phyloP scores from a whole-genome alignment of 2,888 invertebrate species.

The Schrankia costaestrigalis region DNA sequence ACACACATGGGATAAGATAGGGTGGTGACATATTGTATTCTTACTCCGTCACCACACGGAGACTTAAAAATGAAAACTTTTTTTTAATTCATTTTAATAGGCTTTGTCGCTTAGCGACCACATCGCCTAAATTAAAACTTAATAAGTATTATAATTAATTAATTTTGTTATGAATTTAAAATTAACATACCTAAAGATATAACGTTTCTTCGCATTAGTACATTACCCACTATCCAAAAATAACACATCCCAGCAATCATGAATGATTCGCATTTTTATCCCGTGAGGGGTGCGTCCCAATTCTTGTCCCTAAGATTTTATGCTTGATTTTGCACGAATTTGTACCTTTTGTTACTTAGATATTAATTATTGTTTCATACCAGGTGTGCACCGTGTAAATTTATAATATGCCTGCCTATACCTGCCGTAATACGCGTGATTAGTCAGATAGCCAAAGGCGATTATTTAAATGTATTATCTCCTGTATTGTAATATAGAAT shows the following conservation, averaged over 20 bases:
- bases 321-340: slow-evolving; percentile 50
- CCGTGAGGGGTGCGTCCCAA: slow-evolving; percentile 7
- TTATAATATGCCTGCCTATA: slow-evolving; percentile 44
- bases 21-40: no score
- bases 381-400: slow-evolving; percentile 25
- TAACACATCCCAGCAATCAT: slow-evolving; percentile 6
- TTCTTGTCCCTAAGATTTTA: slow-evolving; percentile 37
- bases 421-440: no score
- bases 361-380: slow-evolving; percentile 42
- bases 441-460: slow-evolving; percentile 27
- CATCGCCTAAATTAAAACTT: no score
- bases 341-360: slow-evolving; percentile 22
- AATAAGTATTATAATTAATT: no score
- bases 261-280: slow-evolving; percentile 11
- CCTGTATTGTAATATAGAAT: no score
- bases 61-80: no score
- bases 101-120: no score
- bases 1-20: no score
- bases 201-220: neutral
- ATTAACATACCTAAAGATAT: neutral
- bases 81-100: no score
- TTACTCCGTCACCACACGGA: no score
- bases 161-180: neutral
- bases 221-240: slow-evolving; percentile 5
- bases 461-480: no score